Conservation (phyloP, 1,140 invertebrate species). For the Thaumetopoea pityocampa region DNA sequence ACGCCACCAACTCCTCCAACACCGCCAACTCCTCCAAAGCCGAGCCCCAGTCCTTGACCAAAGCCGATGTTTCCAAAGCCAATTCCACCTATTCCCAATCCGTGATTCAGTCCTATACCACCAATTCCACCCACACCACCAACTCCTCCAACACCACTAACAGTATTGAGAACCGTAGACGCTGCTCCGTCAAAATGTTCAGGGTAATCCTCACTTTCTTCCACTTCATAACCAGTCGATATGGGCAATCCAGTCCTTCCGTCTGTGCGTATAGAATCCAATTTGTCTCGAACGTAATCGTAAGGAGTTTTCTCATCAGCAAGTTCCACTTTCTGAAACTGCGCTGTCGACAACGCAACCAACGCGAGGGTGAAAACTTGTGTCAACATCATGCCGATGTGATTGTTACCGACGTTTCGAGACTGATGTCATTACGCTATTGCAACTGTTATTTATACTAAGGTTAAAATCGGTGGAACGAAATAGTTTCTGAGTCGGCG, state of each 20-base stretch:
- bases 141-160: slow-evolving; percentile 42
- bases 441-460: slow-evolving; percentile 69
- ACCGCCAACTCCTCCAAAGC: slow-evolving; percentile 26
- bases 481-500: slow-evolving; percentile 43
- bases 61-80: slow-evolving; percentile 33
- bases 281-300: slow-evolving; percentile 58
- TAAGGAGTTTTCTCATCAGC: slow-evolving; percentile 61
- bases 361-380: slow-evolving; percentile 40
- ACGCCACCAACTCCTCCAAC: slow-evolving; percentile 34
- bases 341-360: slow-evolving; percentile 33
- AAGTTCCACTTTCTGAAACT: slow-evolving; percentile 47
- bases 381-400: slow-evolving; percentile 56
- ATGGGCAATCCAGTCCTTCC: slow-evolving; percentile 52
- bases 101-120: slow-evolving; percentile 35
- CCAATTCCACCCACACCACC: slow-evolving; percentile 40
- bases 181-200: slow-evolving; percentile 58
- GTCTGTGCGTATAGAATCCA: slow-evolving; percentile 52
- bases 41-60: slow-evolving; percentile 26
- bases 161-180: slow-evolving; percentile 61
- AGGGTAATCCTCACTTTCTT: slow-evolving; percentile 69
- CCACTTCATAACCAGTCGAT: slow-evolving; percentile 64
- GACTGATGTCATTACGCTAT: slow-evolving; percentile 62
- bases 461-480: slow-evolving; percentile 67
- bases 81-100: slow-evolving; percentile 29
- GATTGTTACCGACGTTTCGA: slow-evolving; percentile 41